Base-by-base conservation (phyloP, 2,797 vertebrate species). In the Onychomys torridus region DNA sequence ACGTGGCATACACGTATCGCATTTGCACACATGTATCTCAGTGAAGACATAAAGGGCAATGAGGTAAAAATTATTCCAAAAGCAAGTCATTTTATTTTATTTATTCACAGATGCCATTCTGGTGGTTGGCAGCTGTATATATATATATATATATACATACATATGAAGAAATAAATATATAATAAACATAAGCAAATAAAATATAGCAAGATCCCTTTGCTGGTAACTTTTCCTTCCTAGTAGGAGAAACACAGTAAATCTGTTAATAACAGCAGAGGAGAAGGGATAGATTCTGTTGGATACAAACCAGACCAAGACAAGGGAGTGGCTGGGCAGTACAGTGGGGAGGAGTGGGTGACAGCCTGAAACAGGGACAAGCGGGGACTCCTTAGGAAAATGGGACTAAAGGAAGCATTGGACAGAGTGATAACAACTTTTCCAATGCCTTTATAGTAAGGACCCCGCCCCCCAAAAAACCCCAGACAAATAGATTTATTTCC, bases 191-290 rank as follows among this genome's bases (percentile, higher is more conserved):
- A 23, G 37, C 21, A 86, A 84, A 84, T 32, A 93, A 95, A 93
- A 81, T 40, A 89, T 3, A 69, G 27, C 32, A 86, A 92, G 3
- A 91, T 82, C 14, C 25, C 19, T 93, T 63, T 57, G 10, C 83
- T 85, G 73, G 23, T 89, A 52, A 89, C 82, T 91, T 89, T 87
- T 84, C 63, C 57, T 94, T 82, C 77, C 75, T 84, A 37, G 10
- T 40, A 2, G 4, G n/a, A 49, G 23, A 25, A 61, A 69, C n/a
- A 93, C 19, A 63, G 34, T 13, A 82, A 94, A 78, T 37, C 10
- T 92, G 81, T 76, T 67, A 71, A 40, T 57, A 84, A 46, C 25
- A 46, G 9, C 6, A 13, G n/a, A 49, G 84, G 49, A 82, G 59
- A 95, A 84, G 10, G 46, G 3, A 69, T 13, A 46, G 59, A 55